Evolutionary conservation across 2,113 vertebrate species (phyloP), one percentile per base, ranked within the genome.

Genomic region (Aegithalos caudatus): DNA sequence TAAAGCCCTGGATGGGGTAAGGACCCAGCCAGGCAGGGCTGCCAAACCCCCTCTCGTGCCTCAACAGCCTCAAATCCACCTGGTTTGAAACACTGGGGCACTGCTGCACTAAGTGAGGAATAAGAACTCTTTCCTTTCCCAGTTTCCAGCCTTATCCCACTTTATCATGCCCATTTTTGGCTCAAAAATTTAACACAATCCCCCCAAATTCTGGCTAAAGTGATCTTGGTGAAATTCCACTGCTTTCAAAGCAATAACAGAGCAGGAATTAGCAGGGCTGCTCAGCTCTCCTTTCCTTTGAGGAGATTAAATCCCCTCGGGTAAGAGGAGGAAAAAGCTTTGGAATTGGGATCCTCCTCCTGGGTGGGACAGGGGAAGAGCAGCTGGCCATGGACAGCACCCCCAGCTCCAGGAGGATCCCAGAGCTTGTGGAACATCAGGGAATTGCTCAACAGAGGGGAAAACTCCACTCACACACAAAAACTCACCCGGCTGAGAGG

Each of bases 401-500:
- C 33, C 10, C 50, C 35, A 62, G 37, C 50, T 25, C 35, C 61
- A 14, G 2, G 7, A 83, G 21, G 27, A 47, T 29, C 33, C 40
- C 66, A 31, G 23, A 27, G 38, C 12, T 80, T 7, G 45, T 16
- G 33, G 38, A 53, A 45, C 13, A 8, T 6, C 3, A 4, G 5
- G 18, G 42, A 85, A 56, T 7, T 2, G 21, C 35, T 35, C 16
- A 7, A 37, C 4, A 76, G 51, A 62, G 42, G 24, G 18, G n/a
- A 27, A 33, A 62, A 47, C 4, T 21, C 40, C 27, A 23, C 12
- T 14, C 12, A 22, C 15, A 31, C 44, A 11, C 5, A 12, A 45
- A 20, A 24, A 88, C 97, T 96, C 76, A 99, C 99, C 99, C 27
- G 96, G 81, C 66, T 77, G 67, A 28, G 99, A 99, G 45, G 96